Base-by-base conservation (phyloP, 2,113 vertebrate genomes). In the Istiophorus platypterus region DNA sequence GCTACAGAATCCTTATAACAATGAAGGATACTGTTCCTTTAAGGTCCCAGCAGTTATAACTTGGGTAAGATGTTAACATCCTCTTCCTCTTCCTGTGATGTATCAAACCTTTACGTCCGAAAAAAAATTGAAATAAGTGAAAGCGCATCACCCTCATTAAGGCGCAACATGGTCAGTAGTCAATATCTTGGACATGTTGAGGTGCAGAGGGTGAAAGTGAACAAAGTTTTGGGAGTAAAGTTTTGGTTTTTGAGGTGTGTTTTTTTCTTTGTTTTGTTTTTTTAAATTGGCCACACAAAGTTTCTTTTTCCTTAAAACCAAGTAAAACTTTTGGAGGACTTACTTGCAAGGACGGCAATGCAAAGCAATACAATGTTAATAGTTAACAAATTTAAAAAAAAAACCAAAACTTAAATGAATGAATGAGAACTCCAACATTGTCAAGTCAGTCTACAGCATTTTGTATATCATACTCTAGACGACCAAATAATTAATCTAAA, bases 391-490 rank as follows among this genome's bases (percentile, higher is more conserved):
- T 61, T 57, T 71, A 68, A 58, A 47, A 56, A 4, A 29, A 24
- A 1, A 80, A 68, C 18, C 54, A 75, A 69, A 80, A 85, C 57
- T 79, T 59, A 85, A 88, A 65, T 56, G 52, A 24, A 59, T 49
- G 51, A 84, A 84, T 78, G 37, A 73, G 54, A 85, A 26, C 10
- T 41, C 49, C 39, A 59, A 22, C 17, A 20, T 34, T 67, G 62
- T 39, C 4, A 7, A 45, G 31, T 72, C 5, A 65, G 20, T 65
- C 11, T 45, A 72, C 34, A 63, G 37, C 18, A 18, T 47, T 64
- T 41, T 72, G 10, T n/a, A 66, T 3, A 83, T 54, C n/a, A 72
- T 6, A 31, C 29, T 45, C 31, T 20, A 65, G 18, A 45, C 67
- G 27, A 72, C 13, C n/a, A 49, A 34, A 14, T n/a, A 65, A 52